phyloP scores from a whole-genome alignment of 2,797 vertebrate species.

The Sitta carolinensis region DNA sequence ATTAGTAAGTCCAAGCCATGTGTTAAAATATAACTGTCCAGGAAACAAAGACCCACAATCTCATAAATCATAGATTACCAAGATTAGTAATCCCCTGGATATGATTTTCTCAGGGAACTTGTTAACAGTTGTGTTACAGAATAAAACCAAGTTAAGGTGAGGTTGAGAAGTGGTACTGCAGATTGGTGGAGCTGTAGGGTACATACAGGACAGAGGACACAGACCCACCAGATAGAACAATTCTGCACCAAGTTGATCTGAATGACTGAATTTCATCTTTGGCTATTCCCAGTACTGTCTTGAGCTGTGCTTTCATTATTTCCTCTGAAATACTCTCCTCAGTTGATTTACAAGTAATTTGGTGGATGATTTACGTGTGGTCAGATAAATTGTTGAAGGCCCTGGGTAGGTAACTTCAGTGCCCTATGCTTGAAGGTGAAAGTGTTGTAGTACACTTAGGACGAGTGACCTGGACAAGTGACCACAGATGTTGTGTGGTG shows the following conservation, averaged over 20 bases:
- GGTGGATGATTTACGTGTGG: not conserved
- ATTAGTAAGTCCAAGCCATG: not conserved
- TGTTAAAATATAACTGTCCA: not conserved
- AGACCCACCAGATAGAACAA: not conserved
- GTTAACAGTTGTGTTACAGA: not conserved
- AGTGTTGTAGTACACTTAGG: not conserved
- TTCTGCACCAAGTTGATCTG: not conserved
- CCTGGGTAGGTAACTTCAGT: not conserved
- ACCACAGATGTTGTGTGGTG: accelerated
- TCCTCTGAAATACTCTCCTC: not conserved
- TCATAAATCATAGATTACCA: not conserved
- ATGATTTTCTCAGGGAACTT: not conserved
- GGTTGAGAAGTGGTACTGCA: not conserved
- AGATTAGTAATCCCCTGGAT: not conserved
- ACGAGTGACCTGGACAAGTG: not conserved
- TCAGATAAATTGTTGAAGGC: not conserved
- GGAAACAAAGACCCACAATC: not conserved
- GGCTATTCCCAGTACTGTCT: not conserved
- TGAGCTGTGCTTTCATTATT: not conserved
- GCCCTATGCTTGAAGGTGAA: not conserved
- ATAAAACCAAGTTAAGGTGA: not conserved
- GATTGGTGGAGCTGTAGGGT: not conserved
- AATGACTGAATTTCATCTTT: not conserved
- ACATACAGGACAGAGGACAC: not conserved
- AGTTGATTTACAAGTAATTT: not conserved